A percentile compares a stretch with the other conserved stretches of the same genome.
Conservation (phyloP, 1,140 invertebrate species). For the Hestina assimilis region DNA sequence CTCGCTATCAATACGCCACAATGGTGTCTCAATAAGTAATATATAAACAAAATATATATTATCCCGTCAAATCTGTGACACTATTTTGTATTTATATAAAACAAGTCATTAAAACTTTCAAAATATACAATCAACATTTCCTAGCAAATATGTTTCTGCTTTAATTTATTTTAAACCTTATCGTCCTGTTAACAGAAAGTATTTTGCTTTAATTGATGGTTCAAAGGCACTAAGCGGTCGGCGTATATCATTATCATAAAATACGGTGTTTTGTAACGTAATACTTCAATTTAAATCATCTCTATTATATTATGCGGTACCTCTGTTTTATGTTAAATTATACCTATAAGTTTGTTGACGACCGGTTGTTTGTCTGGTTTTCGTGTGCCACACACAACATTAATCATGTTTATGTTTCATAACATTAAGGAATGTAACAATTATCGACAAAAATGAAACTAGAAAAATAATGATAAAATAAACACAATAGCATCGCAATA, state of each 20-base stretch:
- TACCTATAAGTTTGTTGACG: too few relatives aligned
- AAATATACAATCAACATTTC: conserved; percentile 4
- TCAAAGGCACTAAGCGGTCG: background rate
- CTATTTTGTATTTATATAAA: conserved; percentile 1
- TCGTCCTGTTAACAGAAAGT: background rate
- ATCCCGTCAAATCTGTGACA: background rate
- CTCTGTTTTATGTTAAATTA: too few relatives aligned
- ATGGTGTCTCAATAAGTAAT: background rate
- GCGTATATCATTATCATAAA: conserved; percentile 8
- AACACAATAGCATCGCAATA: too few relatives aligned
- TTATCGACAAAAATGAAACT: too few relatives aligned
- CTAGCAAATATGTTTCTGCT: background rate
- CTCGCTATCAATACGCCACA: too few relatives aligned
- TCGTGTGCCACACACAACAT: too few relatives aligned
- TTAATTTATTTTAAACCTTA: conserved; percentile 1
- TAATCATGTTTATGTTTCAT: too few relatives aligned
- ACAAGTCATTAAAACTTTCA: conserved; percentile 1
- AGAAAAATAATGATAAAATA: too few relatives aligned
- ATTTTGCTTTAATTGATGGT: background rate
- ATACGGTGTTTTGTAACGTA: conserved; percentile 8
- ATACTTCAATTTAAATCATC: conserved; percentile 2
- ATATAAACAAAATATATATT: background rate
- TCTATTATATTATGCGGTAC: conserved; percentile 2
- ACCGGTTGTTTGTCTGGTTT: too few relatives aligned
- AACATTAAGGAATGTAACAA: too few relatives aligned